phyloP scores from a whole-genome alignment of 1,140 invertebrate species.

The Bombus confusus region DNA sequence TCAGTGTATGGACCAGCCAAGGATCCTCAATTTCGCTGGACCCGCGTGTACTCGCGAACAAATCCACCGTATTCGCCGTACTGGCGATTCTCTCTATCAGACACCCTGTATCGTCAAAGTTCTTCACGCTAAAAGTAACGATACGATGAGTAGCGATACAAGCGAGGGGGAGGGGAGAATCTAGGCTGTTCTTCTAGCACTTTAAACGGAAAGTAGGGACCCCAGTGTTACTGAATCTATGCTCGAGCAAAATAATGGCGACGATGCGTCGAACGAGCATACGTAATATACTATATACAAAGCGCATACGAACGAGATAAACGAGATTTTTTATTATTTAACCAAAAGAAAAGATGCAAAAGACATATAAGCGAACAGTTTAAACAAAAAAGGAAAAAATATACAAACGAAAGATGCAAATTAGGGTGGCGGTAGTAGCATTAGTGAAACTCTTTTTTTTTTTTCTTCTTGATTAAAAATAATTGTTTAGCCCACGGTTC shows the following conservation, averaged over 20 bases:
- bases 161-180: slow-evolving; percentile 74
- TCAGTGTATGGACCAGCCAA: slow-evolving; percentile 47
- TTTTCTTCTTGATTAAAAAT: slow-evolving; percentile 74
- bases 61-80: not conserved
- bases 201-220: slow-evolving; percentile 83
- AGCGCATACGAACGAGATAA: slow-evolving; percentile 29
- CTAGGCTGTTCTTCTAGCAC: slow-evolving; percentile 85
- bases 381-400: slow-evolving; percentile 19
- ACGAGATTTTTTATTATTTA: slow-evolving; percentile 21
- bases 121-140: slow-evolving; percentile 52
- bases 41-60: not conserved
- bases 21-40: slow-evolving; percentile 14
- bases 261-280: slow-evolving; percentile 45
- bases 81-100: slow-evolving; percentile 60
- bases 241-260: slow-evolving; percentile 62
- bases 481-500: slow-evolving; percentile 76
- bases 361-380: not conserved
- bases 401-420: slow-evolving; percentile 61
- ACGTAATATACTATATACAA: slow-evolving; percentile 30
- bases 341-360: slow-evolving; percentile 13
- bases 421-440: slow-evolving; percentile 81
- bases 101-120: slow-evolving; percentile 61
- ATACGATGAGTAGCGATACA: slow-evolving; percentile 69
- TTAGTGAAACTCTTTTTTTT: slow-evolving; percentile 73
- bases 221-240: slow-evolving; percentile 79